Conservation (phyloP, 2,797 vertebrate genomes). For the Myotis planiceps region DNA sequence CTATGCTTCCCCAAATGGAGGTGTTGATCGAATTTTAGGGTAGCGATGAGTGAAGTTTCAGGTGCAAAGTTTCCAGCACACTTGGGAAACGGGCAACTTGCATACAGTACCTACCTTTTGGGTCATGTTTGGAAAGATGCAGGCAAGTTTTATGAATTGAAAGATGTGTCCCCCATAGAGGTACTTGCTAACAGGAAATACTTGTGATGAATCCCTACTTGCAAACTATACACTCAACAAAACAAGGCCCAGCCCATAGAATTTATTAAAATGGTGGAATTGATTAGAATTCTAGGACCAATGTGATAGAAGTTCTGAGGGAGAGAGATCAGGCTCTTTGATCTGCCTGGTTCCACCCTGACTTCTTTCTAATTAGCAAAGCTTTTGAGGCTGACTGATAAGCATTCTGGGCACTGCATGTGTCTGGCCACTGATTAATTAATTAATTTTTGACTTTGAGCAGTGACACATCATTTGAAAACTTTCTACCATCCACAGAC, state of each 20-base stretch:
- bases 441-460: constrained; percentile 83
- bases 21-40: not conserved
- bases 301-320: constrained; percentile 37
- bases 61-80: not conserved
- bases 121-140: not conserved
- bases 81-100: not conserved
- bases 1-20: not conserved
- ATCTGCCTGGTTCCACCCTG: constrained; percentile 75
- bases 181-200: not conserved
- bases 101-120: not conserved
- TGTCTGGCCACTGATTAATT: constrained; percentile 79
- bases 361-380: constrained; percentile 79
- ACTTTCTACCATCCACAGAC: constrained; percentile 67
- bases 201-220: not conserved
- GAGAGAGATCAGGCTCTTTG: constrained; percentile 66
- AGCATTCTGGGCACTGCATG: constrained; percentile 71
- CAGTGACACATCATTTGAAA: constrained; percentile 80
- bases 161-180: not conserved
- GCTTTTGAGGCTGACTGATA: constrained; percentile 76
- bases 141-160: not conserved
- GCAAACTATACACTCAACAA: not conserved
- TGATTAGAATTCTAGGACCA: constrained; percentile 74
- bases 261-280: not conserved
- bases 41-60: not conserved
- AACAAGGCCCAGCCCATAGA: not conserved